Conservation (phyloP, 1,140 invertebrate genomes). For the Drosophila tristis region DNA sequence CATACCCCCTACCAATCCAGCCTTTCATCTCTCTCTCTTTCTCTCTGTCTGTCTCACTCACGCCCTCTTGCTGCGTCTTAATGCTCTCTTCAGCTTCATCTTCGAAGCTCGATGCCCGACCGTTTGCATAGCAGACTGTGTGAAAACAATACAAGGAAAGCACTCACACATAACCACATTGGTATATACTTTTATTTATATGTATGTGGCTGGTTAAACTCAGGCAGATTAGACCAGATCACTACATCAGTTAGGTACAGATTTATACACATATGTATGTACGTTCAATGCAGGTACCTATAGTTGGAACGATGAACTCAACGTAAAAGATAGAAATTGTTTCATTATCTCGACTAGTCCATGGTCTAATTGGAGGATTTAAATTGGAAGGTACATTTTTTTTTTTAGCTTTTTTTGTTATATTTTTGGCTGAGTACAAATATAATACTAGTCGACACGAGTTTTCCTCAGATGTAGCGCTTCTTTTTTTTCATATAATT, state of each 20-base stretch:
- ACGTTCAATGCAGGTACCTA: neutral
- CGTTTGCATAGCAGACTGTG: conserved; percentile 7
- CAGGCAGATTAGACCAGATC: too few species aligned
- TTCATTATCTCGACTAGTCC: too few species aligned
- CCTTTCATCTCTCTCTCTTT: conserved; percentile 1
- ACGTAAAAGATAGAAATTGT: conserved; percentile 4
- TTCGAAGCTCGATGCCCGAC: neutral
- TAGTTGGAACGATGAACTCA: conserved; percentile 6
- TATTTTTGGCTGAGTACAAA: too few species aligned
- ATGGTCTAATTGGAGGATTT: too few species aligned
- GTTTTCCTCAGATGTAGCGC: too few species aligned
- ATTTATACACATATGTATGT: neutral
- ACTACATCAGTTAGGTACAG: too few species aligned
- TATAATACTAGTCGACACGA: too few species aligned
- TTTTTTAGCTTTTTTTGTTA: too few species aligned
- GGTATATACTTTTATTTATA: conserved; percentile 3
- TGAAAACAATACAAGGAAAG: conserved; percentile 33
- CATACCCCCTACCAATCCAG: neutral
- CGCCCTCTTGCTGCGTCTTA: neutral
- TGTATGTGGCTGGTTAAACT: neutral
- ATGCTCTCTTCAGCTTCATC: conserved; percentile 8
- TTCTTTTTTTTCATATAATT: too few species aligned
- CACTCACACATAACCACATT: conserved; percentile 5
- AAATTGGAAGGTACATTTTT: too few species aligned
- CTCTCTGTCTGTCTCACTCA: neutral